Percentiles rank a stretch among this genome's conserved stretches.
Evolutionary conservation across 2,113 vertebrate species (phyloP).

Genomic region (Chionomys nivalis): DNA sequence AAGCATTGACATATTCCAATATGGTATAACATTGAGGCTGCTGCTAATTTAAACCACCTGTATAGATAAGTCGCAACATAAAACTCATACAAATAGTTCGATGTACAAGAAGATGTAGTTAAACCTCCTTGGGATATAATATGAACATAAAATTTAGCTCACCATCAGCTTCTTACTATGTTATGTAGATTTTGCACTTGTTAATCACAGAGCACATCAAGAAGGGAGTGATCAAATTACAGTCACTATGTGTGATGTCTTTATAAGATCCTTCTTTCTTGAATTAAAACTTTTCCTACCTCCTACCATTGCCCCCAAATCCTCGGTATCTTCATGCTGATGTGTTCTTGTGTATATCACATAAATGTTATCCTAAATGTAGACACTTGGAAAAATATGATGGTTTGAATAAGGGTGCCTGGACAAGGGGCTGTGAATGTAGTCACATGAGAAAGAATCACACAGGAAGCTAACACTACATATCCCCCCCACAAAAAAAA

Average conservation of each 20-base stretch:
- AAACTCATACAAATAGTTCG: background rate
- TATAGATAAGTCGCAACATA: background rate
- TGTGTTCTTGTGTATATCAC: background rate
- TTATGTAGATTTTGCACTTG: background rate
- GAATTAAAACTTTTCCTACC: background rate
- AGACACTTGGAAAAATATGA: background rate
- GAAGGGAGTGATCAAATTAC: background rate
- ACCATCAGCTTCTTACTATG: background rate
- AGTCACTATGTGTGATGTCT: background rate
- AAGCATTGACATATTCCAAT: background rate
- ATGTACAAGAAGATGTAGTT: background rate
- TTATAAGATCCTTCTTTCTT: background rate
- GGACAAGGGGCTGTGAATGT: background rate
- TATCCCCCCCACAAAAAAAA: background rate
- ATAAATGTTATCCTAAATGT: conserved; percentile 14
- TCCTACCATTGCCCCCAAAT: background rate
- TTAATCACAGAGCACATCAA: background rate
- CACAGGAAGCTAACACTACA: background rate
- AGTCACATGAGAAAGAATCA: background rate
- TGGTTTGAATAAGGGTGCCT: background rate
- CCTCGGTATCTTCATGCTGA: background rate
- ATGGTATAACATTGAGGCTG: background rate
- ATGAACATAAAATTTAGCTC: conserved; percentile 17
- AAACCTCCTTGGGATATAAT: background rate
- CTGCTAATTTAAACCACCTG: background rate